Percentiles rank a stretch among this genome's conserved stretches.
These are phyloP conservation scores for Crocidura indochinensis DNA, from an alignment of 2,797 vertebrate species.

Conservation along the genomic window DNA sequence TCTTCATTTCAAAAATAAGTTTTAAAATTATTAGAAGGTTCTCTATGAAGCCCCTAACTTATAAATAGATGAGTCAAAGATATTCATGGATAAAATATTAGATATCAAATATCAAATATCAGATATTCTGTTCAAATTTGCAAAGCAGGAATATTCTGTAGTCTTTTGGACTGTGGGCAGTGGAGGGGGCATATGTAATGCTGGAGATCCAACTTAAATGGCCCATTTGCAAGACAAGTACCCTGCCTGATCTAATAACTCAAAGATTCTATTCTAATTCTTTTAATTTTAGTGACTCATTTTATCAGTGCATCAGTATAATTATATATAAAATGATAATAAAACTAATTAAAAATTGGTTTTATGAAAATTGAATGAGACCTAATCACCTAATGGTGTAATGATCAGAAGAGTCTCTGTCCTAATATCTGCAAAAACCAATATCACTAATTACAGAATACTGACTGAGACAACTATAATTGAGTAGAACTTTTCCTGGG, in stretches of 20 bases:
- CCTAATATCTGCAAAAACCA: too few relatives aligned
- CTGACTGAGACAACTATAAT: too few relatives aligned
- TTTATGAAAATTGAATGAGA: constrained; percentile 1
- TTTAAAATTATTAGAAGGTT: neutral
- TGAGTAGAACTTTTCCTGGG: too few relatives aligned
- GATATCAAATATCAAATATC: neutral
- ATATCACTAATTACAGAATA: too few relatives aligned
- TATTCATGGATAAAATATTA: neutral
- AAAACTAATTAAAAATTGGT: neutral
- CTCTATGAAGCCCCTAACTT: neutral
- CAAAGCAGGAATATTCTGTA: neutral
- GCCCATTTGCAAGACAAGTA: too few relatives aligned
- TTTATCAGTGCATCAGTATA: neutral
- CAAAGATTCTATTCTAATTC: neutral
- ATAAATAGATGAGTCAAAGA: neutral
- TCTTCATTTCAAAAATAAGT: neutral
- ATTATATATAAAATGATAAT: constrained; percentile 40
- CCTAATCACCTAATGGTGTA: too few relatives aligned
- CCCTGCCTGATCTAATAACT: too few relatives aligned
- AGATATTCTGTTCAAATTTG: neutral
- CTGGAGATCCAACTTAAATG: too few relatives aligned
- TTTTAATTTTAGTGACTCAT: neutral
- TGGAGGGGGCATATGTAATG: too few relatives aligned
- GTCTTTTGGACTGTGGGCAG: too few relatives aligned
- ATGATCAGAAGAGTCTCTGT: too few relatives aligned